phyloP scores from a whole-genome alignment of 37 sponge, comb jelly and placozoan species.

The Cladorhizidae sp. region DNA sequence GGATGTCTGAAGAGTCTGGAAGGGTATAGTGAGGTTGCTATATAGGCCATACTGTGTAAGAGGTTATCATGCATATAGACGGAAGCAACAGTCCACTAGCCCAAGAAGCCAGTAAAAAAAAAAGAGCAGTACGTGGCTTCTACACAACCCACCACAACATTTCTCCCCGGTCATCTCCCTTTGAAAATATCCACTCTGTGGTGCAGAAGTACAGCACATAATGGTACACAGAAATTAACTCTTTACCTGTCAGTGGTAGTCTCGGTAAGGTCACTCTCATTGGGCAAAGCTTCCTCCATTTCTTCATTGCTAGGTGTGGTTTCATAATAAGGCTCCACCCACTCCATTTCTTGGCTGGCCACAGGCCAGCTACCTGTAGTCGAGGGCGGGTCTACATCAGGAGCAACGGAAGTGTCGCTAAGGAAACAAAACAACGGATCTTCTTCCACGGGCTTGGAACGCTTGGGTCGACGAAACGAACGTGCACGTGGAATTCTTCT shows the following conservation, averaged over 20 bases:
- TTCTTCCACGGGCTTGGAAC: not conserved
- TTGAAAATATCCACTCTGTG: no score
- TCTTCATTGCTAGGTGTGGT: not conserved
- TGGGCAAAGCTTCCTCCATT: not conserved
- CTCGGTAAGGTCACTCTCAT: constrained; percentile 75
- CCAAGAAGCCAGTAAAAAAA: no score
- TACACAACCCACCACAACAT: no score
- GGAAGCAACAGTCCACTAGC: no score
- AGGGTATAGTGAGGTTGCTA: no score
- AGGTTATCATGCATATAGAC: no score
- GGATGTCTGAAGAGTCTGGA: no score
- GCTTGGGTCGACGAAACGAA: constrained; percentile 3
- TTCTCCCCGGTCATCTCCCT: no score
- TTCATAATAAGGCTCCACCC: not conserved
- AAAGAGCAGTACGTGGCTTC: no score
- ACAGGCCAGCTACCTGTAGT: no score
- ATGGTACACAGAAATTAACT: constrained; percentile 5
- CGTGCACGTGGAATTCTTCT: not conserved
- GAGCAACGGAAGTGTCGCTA: constrained; percentile 27
- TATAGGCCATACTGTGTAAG: no score
- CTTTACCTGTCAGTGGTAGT: constrained; percentile 50
- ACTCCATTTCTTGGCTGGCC: not conserved
- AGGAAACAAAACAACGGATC: constrained; percentile 15
- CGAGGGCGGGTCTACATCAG: constrained; percentile 1
- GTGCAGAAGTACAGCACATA: no score